These are phyloP conservation scores for Eristalinus aeneus DNA, from an alignment of 2,888 invertebrate genomes.

Conservation along the genomic window DNA sequence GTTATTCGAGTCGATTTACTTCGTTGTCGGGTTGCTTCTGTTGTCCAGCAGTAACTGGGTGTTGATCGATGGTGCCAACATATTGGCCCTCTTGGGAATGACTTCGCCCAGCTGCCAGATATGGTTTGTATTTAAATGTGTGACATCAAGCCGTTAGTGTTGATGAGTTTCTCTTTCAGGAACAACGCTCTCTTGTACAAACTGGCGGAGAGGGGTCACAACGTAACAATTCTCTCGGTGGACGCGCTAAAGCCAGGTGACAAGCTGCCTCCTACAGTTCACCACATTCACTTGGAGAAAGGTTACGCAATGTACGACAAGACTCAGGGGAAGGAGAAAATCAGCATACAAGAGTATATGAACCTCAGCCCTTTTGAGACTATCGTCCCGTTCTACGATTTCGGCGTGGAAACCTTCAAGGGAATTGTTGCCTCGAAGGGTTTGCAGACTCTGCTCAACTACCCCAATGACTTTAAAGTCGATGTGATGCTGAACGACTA, in stretches of 20 bases:
- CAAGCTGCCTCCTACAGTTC: constrained; percentile 72
- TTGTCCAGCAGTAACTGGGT: not conserved
- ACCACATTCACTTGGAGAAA: constrained; percentile 75
- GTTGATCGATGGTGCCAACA: constrained; percentile 66
- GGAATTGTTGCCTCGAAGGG: constrained; percentile 72
- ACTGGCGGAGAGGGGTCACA: constrained; percentile 72
- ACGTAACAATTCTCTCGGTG: constrained; percentile 73
- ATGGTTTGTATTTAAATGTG: constrained; percentile 55
- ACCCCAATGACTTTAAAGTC: constrained; percentile 75
- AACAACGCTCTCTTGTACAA: constrained; percentile 72
- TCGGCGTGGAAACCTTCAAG: constrained; percentile 62
- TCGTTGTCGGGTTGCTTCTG: not conserved
- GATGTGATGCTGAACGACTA: constrained; percentile 77
- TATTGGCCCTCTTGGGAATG: constrained; percentile 72
- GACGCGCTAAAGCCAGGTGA: constrained; percentile 71
- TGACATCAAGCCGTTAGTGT: not conserved
- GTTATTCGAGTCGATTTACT: not conserved
- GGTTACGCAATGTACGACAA: constrained; percentile 69
- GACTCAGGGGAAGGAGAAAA: constrained; percentile 35
- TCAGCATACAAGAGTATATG: constrained; percentile 21
- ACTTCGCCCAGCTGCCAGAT: constrained; percentile 74
- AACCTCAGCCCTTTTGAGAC: constrained; percentile 47
- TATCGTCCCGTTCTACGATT: constrained; percentile 66
- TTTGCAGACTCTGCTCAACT: constrained; percentile 72
- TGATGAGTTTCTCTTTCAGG: constrained; percentile 38